Evolutionary conservation across 2,797 vertebrate genomes (phyloP).

Genomic region (Lithobates sylvaticus): DNA sequence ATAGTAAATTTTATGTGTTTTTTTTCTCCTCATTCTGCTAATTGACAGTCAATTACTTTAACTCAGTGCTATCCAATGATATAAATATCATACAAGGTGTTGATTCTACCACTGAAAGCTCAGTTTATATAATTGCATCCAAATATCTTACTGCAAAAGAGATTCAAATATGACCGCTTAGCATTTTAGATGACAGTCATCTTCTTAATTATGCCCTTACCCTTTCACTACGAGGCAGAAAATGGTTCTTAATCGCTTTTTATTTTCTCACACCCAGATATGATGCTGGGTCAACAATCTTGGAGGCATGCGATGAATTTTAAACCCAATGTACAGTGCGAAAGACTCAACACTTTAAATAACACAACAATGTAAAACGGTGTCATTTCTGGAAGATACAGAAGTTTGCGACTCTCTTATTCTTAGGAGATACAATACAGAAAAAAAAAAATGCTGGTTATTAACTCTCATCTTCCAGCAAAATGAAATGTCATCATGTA

Average conservation of each 20-base stretch:
- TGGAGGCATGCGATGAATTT: neutral
- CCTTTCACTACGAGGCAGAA: slow-evolving; percentile 26
- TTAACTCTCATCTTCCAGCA: slow-evolving; percentile 35
- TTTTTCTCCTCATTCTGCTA: neutral
- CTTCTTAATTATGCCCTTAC: slow-evolving; percentile 19
- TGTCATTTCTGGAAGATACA: neutral
- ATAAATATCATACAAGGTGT: neutral
- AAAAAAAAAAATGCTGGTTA: slow-evolving; percentile 22
- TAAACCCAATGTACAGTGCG: neutral
- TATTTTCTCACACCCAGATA: neutral
- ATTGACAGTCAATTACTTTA: neutral
- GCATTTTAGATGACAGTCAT: slow-evolving; percentile 29
- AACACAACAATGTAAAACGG: neutral
- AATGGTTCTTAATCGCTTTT: slow-evolving; percentile 11
- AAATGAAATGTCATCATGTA: slow-evolving; percentile 56
- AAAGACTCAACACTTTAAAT: neutral
- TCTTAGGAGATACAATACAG: neutral
- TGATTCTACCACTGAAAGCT: neutral
- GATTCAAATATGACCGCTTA: slow-evolving; percentile 21
- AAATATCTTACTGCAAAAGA: neutral
- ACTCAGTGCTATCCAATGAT: neutral
- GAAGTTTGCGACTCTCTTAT: neutral
- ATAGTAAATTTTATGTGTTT: neutral
- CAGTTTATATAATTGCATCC: neutral
- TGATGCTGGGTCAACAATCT: slow-evolving; percentile 27